Base-by-base conservation (phyloP, 2,888 invertebrate species). In the Meandrusa payeni region DNA sequence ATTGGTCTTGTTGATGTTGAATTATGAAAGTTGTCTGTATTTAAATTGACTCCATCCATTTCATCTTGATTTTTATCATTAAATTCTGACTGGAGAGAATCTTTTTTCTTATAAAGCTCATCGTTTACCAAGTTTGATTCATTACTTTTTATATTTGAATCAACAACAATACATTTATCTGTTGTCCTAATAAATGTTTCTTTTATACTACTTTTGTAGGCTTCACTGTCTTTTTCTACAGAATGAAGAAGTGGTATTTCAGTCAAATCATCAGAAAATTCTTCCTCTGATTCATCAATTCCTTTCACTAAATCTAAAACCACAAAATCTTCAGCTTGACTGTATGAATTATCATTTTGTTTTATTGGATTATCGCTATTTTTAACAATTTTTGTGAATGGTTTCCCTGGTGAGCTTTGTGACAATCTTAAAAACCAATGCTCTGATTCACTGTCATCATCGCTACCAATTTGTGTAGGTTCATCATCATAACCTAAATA, bases 401-500 rank as follows among this genome's bases (percentile, higher is more conserved):
- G 73, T 54, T 83, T 83, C 2, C 73, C 72, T 10, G 82, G 78
- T 47, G 86, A 78, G 50, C 69, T 81, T 61, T 90, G 89, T 1
- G 91, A 82, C 24, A 91, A 83, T 29, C 90, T 85, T 29, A 77
- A 59, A 9, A 80, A 76, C 76, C 90, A 89, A 40, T 88, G 70
- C 38, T 88, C 85, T 37, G 86, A 81, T 54, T 89, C 89, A 63
- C 89, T 89, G 34, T 89, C 89, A 61, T 86, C 89, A 20, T 88
- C 82, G 61, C 76, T 77, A 33, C 78, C 78, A 37, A 85, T 61
- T 52, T 61, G 55, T 52, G 81, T 76, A 26, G 66, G 60, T 51
- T 76, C 79, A 60, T 81, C 76, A 60, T 81, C 76, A 68, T 75
- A 74, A 13, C 69, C 71, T 22, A 75, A 55, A 56, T 76, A 74